A percentile compares a stretch with the other conserved stretches of the same genome.
phyloP scores from a whole-genome alignment of 2,797 vertebrate genomes.

The Acridotheres tristis region DNA sequence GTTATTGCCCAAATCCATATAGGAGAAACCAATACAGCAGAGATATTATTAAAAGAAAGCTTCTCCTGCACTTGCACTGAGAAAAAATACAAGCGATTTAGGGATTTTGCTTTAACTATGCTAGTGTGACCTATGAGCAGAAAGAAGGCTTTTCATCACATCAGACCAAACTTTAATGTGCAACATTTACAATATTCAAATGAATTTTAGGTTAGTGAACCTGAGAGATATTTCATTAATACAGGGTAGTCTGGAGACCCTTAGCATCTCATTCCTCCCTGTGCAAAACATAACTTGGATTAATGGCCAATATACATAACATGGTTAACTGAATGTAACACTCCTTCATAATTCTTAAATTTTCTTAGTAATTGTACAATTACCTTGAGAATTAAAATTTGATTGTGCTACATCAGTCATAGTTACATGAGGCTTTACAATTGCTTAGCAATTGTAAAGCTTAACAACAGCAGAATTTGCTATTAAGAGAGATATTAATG shows the following conservation, averaged over 20 bases:
- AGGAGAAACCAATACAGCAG: background rate
- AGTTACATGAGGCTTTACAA: background rate
- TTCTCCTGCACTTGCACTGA: background rate
- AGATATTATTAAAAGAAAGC: background rate
- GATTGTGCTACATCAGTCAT: background rate
- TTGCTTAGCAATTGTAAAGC: background rate
- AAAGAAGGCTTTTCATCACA: background rate
- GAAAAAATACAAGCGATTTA: background rate
- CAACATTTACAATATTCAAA: background rate
- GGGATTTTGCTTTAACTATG: background rate
- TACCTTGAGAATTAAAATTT: constrained; percentile 15
- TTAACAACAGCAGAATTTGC: background rate
- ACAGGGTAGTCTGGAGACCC: background rate
- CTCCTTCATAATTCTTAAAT: background rate
- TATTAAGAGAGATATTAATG: background rate
- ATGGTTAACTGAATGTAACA: background rate
- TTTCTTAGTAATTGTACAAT: constrained; percentile 12
- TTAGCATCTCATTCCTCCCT: background rate
- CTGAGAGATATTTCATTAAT: background rate
- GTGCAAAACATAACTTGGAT: constrained; percentile 21
- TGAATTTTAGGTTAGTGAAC: background rate
- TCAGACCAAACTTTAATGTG: background rate
- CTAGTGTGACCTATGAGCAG: background rate
- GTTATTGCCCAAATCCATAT: background rate
- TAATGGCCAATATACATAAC: background rate